Evolutionary conservation across 2,113 vertebrate genomes (phyloP).

Genomic region (Aix galericulata): DNA sequence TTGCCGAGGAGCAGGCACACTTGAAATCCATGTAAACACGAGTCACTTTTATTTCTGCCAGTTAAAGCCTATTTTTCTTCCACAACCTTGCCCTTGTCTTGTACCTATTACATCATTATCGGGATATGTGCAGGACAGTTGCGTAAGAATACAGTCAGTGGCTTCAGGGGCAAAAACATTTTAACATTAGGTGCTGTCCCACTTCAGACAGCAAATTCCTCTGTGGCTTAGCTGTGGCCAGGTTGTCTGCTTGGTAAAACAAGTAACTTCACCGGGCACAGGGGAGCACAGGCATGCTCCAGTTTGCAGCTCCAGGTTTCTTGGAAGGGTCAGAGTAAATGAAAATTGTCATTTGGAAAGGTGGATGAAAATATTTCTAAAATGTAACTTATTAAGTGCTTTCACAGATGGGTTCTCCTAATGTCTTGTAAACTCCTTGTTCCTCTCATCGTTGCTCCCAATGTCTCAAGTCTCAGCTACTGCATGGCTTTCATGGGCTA

Average conservation of each 20-base stretch:
- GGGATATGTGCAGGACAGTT: not conserved
- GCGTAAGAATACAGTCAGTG: not conserved
- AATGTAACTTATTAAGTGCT: not conserved
- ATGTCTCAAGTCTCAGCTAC: not conserved
- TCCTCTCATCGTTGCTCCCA: not conserved
- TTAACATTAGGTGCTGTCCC: not conserved
- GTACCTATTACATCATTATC: not conserved
- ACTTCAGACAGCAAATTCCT: rapidly evolving
- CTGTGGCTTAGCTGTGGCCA: not conserved
- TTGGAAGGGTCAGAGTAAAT: not conserved
- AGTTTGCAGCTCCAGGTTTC: not conserved
- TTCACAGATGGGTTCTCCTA: not conserved
- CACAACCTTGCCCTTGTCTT: not conserved
- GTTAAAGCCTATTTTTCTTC: not conserved
- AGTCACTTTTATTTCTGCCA: not conserved
- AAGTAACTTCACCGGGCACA: not conserved
- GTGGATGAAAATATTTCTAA: not conserved
- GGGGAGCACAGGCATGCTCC: not conserved
- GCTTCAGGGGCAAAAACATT: not conserved
- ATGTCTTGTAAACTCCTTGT: not conserved
- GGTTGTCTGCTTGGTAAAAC: not conserved
- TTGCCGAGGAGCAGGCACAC: not conserved
- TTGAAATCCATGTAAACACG: too few species aligned
- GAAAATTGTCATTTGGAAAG: not conserved
- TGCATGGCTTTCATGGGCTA: not conserved